Evolutionary conservation across 1,140 invertebrate genomes (phyloP), one percentile per base, ranked within the genome.

Genomic region (Apis dorsata): DNA sequence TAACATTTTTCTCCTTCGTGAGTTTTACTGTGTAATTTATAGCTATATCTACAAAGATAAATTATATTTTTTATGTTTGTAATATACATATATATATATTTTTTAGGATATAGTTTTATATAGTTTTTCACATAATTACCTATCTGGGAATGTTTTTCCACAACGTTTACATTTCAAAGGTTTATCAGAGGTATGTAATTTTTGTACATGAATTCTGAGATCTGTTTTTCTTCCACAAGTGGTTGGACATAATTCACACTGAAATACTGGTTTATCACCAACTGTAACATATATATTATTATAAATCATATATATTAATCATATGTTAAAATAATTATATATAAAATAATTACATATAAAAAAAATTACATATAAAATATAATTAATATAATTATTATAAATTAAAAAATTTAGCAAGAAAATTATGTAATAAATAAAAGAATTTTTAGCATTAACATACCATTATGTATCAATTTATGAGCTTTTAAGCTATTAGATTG

Each of bases 1-100:
- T 97, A 99, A 93, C 98, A 99, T 92, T 99, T 99, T 94, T 99
- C 98, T 3, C 98, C 98, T 92, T 99, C 98, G 90, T 99, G 99
- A 2, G 97, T 97, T 95, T 98, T 97, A 87, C 94, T 95, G 85
- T 96, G 95, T 21, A 95, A 90, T 90, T 96, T 97, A 90, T 96
- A 97, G 83, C 96, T 96, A 92, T 97, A 97, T 81, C 96, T 94
- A 79, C 34, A 89, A 90, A 60, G 63, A 24, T 51, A 81, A 76
- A 82, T 81, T 19, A 71, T 57, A 65, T 62, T 63, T 76, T 68
- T 81, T 34, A 70, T 62, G 15, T 81, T 81, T 84, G 44, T 60
- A 60, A 83, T 34, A 34, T 34, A 34, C 3, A 34, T 34, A 34
- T 44, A 44, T 44, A 73, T 19, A 24, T 24, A 79, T n/a, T 21